Evolutionary conservation across 2,797 vertebrate genomes (phyloP).

Genomic region (Eospalax fontanierii): DNA sequence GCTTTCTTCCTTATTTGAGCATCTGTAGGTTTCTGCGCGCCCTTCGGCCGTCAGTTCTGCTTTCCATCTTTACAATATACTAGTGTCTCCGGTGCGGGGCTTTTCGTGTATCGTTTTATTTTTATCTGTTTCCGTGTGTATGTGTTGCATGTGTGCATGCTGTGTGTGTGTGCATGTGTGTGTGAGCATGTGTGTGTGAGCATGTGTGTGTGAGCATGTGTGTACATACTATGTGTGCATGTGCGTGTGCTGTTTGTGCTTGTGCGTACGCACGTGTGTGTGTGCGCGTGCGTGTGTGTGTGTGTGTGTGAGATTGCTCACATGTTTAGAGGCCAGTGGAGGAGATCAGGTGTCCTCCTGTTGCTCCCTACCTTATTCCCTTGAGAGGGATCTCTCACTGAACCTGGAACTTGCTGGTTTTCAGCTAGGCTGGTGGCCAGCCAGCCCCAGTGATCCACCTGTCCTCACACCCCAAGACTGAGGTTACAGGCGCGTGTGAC

Average conservation of each 20-base stretch:
- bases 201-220: no score
- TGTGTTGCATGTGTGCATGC: accelerated
- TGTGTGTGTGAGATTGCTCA: not conserved
- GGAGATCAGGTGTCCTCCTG: not conserved
- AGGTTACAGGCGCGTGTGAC: not conserved
- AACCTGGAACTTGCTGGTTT: not conserved
- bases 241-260: no score
- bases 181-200: not conserved
- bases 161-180: not conserved
- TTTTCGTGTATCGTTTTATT: conserved; percentile 20
- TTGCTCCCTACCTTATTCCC: not conserved
- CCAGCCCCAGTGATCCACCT: not conserved
- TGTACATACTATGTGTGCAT: no score
- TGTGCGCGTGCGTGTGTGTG: not conserved
- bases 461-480: not conserved
- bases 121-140: not conserved
- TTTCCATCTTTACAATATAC: not conserved
- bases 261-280: no score
- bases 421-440: not conserved
- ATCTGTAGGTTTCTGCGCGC: not conserved
- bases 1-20: not conserved
- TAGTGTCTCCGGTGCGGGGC: not conserved
- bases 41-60: not conserved
- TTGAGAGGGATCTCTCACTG: not conserved
- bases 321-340: not conserved